Conservation (phyloP, 1,140 invertebrate species). For the Dolichoris vasculosae region DNA sequence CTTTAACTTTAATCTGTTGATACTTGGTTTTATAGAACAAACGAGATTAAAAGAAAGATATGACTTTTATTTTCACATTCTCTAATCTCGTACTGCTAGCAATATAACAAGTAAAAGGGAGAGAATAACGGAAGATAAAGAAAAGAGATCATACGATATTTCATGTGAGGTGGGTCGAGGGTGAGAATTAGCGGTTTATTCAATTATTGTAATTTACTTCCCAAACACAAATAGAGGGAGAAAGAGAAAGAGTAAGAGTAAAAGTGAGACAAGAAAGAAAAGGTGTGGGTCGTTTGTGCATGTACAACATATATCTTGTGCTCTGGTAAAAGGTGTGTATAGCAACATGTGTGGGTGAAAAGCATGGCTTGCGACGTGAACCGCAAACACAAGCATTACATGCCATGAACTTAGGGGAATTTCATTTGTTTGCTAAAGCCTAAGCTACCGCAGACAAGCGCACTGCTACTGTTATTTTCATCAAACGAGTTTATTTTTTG, state of each 20-base stretch:
- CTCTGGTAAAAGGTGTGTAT: constrained; percentile 16
- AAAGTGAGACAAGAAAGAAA: neutral
- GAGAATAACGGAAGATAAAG: neutral
- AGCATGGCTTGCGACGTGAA: constrained; percentile 33
- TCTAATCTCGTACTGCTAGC: too few species aligned
- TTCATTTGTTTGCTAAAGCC: constrained; percentile 39
- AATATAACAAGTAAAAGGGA: neutral
- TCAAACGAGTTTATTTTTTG: neutral
- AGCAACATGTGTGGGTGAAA: constrained; percentile 5
- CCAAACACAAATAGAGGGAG: constrained; percentile 68
- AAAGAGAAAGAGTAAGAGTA: neutral
- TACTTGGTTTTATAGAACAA: too few species aligned
- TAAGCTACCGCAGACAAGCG: neutral
- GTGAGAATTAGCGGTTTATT: constrained; percentile 72
- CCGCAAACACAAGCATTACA: constrained; percentile 51
- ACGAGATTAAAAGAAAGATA: too few species aligned
- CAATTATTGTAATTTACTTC: constrained; percentile 75
- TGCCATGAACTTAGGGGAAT: constrained; percentile 32
- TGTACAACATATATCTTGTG: constrained; percentile 19
- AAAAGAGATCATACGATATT: neutral
- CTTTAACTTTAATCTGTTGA: too few species aligned
- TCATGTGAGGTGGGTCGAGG: neutral
- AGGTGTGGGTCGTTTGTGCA: neutral
- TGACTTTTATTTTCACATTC: too few species aligned
- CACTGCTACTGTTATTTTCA: neutral